Evolutionary conservation across 2,113 vertebrate genomes (phyloP), one percentile per base, ranked within the genome.

Genomic region (Vulpes vulpes): DNA sequence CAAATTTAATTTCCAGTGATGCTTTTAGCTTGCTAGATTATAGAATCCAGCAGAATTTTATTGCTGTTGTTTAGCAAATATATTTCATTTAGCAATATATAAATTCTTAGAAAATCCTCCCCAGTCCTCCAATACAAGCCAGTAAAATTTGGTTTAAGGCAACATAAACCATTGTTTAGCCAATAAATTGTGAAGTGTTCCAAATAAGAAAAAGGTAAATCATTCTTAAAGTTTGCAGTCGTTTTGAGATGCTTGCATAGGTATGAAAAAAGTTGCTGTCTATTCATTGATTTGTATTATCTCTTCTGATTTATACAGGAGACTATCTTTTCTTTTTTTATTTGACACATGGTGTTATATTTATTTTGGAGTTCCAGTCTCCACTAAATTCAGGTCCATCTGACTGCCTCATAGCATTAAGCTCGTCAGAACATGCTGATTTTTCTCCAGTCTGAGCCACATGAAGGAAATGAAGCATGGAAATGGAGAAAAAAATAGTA

Each of bases 281-380:
- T 99, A 98, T 99, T 98, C 96, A 51, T 96, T 98, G 92, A 20
- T 88, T 96, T 98, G 99, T 98, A 98, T 98, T 98, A 98, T 98
- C 97, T 99, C 99, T 99, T 99, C 98, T 98, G 99, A 99, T 99
- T 99, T 99, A 98, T 99, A 98, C 98, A 98, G 99, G 98, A 99
- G 99, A 99, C 95, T 97, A 92, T 96, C 17, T 96, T 98, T 98
- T 96, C 90, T 82, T 98, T 87, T 81, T 98, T 98, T 98, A 94
- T 98, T 99, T 98, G 91, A 98, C 97, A 98, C 98, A 95, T 98
- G 96, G 86, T 98, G 86, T 98, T 99, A 91, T 98, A 98, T 98
- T 99, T 98, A 99, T 99, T 99, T 99, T 98, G 98, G 98, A 98
- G 95, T 64, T 94, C 93, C 20, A 80, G 11, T 95, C 98, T 98